Conservation (phyloP, 1,140 invertebrate species). For the Hestina assimilis region DNA sequence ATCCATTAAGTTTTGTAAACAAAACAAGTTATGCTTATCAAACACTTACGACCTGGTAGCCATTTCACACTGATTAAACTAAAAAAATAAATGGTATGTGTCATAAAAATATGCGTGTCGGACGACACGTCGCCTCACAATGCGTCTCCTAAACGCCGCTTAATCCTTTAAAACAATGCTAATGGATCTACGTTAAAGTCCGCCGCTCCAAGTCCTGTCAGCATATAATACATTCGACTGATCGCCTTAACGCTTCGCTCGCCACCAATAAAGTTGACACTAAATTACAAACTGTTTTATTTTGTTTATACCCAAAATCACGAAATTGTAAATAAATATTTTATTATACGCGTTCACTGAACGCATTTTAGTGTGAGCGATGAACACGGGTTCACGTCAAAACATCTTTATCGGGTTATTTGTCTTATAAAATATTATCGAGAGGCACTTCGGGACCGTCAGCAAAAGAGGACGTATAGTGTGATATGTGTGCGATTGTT, state of each 20-base stretch:
- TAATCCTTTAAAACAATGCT: slow-evolving; percentile 78
- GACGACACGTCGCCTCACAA: slow-evolving; percentile 53
- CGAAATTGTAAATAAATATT: slow-evolving; percentile 73
- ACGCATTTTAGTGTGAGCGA: slow-evolving; percentile 77
- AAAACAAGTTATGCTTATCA: slow-evolving; percentile 50
- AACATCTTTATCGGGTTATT: slow-evolving; percentile 79
- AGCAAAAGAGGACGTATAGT: slow-evolving; percentile 74
- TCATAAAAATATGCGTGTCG: slow-evolving; percentile 72
- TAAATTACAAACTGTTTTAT: slow-evolving; percentile 67
- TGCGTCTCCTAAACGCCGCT: slow-evolving; percentile 53
- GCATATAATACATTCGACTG: slow-evolving; percentile 56
- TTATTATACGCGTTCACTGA: slow-evolving; percentile 73
- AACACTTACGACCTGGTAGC: slow-evolving; percentile 60
- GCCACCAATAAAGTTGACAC: slow-evolving; percentile 75
- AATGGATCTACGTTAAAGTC: slow-evolving; percentile 70
- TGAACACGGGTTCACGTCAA: slow-evolving; percentile 77
- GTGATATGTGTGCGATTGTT: slow-evolving; percentile 73
- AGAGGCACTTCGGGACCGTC: slow-evolving; percentile 74
- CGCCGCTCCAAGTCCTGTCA: slow-evolving; percentile 70
- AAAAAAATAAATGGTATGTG: slow-evolving; percentile 62
- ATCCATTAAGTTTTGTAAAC: slow-evolving; percentile 26
- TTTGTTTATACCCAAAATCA: slow-evolving; percentile 61
- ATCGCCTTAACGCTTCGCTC: slow-evolving; percentile 69
- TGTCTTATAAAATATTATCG: slow-evolving; percentile 79
- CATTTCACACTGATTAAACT: slow-evolving; percentile 63